Base-by-base conservation (phyloP, 2,113 vertebrate species). In the Oreochromis spilurus region DNA sequence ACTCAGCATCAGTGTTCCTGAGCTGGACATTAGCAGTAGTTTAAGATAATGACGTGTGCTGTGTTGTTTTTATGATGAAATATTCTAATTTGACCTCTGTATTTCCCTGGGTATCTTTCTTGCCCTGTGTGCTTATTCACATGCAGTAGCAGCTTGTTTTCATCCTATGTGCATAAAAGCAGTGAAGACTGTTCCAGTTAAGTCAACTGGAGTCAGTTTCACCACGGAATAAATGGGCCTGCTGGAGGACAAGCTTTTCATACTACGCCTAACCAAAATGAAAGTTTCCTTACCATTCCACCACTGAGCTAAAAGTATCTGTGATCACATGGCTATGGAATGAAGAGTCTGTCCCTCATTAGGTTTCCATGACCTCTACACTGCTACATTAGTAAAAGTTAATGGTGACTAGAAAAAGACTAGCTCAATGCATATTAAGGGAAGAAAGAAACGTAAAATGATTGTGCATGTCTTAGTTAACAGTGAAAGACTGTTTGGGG, bases 151-250 rank as follows among this genome's bases (percentile, higher is more conserved):
- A 11, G 34, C 9, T 60, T 9, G 53, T 57, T 78, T 55, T 31
- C 43, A 45, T 77, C 26, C 72, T 65, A 13, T 13, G 29, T 62
- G 21, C 1, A 72, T 88, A 85, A 89, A 87, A 94, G 21, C 50
- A 83, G 19, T 26, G 79, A 52, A 19, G 60, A 40, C 57, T 52
- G 65, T 85, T 55, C 36, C 53, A 34, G 52, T 82, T 29, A 38
- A 75, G 62, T 90, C 77, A 40, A n/a, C 52, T 78, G 31, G 38
- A 75, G 70, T 90, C 67, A 86, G 55, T 86, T 85, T 84, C 52
- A 78, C 84, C 86, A 89, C 87, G 88, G 79, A 91, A 91, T 90
- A 87, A 84, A 24, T 26, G 16, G 29, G n/a, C 38, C n/a, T 53
- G 3, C 19, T 75, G 52, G 14, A 81, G 48, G 26, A 75, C 26